phyloP scores from a whole-genome alignment of 2,888 invertebrate genomes.

The Lepetodrilus schrolli region DNA sequence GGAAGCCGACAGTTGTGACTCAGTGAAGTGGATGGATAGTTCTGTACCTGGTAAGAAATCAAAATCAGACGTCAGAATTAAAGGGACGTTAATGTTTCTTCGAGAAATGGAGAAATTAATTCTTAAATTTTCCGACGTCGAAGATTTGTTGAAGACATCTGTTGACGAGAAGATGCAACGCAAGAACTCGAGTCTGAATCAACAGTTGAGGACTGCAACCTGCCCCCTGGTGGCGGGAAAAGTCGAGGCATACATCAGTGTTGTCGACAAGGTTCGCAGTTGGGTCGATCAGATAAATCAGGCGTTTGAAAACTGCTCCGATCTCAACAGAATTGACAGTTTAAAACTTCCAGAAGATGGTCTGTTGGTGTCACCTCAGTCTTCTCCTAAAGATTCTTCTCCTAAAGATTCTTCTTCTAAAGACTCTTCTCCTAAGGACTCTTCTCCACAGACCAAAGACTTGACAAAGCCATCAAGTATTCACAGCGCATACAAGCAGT shows the following conservation, averaged over 20 bases:
- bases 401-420: slow-evolving; percentile 27
- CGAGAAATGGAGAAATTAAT: slow-evolving; percentile 41
- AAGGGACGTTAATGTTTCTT: slow-evolving; percentile 45
- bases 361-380: not conserved
- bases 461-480: slow-evolving; percentile 49
- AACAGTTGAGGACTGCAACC: slow-evolving; percentile 49
- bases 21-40: not conserved
- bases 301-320: slow-evolving; percentile 24
- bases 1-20: not conserved
- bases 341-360: not conserved
- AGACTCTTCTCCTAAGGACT: slow-evolving; percentile 27
- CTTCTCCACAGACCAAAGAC: not conserved
- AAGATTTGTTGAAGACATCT: not conserved
- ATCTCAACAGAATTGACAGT: not conserved
- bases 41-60: not conserved
- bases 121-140: slow-evolving; percentile 24
- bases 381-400: slow-evolving; percentile 33
- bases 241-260: slow-evolving; percentile 42
- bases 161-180: slow-evolving; percentile 30
- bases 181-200: slow-evolving; percentile 50
- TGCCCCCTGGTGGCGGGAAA: slow-evolving; percentile 47
- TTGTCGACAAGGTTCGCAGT: slow-evolving; percentile 45
- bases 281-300: slow-evolving; percentile 45
- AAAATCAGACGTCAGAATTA: slow-evolving; percentile 33
- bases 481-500: slow-evolving; percentile 60